phyloP scores from a whole-genome alignment of 2,888 invertebrate genomes.

The Blomia tropicalis region DNA sequence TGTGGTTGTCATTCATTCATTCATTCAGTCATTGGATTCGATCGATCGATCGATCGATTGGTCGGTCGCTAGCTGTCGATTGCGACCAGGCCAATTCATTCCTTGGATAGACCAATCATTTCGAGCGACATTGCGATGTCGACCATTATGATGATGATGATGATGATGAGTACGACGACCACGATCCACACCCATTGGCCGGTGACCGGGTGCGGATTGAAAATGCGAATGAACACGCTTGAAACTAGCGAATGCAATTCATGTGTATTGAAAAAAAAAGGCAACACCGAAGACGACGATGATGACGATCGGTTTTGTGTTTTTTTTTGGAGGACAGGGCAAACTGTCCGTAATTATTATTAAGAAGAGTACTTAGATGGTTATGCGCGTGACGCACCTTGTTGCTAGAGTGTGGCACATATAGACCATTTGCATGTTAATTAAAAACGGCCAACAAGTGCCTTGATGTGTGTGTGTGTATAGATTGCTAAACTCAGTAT shows the following conservation, averaged over 20 bases:
- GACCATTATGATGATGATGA: too few species aligned
- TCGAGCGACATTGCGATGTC: too few species aligned
- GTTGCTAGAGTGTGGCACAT: conserved; percentile 1
- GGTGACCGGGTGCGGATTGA: conserved; percentile 12
- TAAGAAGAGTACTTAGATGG: conserved; percentile 1
- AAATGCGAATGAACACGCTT: conserved; percentile 9
- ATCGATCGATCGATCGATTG: too few species aligned
- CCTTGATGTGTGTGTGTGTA: background rate
- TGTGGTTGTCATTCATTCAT: too few species aligned
- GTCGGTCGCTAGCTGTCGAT: too few species aligned
- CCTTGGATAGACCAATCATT: too few species aligned
- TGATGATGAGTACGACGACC: background rate
- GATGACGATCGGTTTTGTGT: too few species aligned
- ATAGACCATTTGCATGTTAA: conserved; percentile 13
- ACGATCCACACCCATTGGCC: conserved; percentile 5
- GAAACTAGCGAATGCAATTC: background rate
- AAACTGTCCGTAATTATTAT: conserved; percentile 8
- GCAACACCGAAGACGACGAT: background rate
- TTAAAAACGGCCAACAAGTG: background rate
- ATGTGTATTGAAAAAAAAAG: background rate
- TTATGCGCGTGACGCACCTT: conserved; percentile 11
- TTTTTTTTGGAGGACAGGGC: too few species aligned
- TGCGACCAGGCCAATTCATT: too few species aligned
- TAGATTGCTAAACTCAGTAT: too few species aligned
- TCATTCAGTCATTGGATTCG: too few species aligned